Conservation (phyloP, 2,113 vertebrate species). For the Dicaeum eximium region DNA sequence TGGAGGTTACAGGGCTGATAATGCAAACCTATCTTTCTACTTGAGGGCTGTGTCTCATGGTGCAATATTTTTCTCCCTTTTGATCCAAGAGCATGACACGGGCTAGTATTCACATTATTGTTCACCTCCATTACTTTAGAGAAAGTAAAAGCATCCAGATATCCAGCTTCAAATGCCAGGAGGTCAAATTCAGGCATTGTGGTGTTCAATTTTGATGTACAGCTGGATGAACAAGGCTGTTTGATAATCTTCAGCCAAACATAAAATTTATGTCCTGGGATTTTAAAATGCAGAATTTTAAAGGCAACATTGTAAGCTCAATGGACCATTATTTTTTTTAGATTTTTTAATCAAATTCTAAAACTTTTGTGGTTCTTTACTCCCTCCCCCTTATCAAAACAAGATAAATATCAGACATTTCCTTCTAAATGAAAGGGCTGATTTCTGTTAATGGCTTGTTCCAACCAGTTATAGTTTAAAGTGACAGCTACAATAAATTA, state of each 20-base stretch:
- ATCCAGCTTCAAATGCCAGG: neutral
- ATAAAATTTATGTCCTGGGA: neutral
- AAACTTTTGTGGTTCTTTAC: neutral
- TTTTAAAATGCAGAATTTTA: neutral
- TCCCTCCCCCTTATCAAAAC: neutral
- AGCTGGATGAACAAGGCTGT: neutral
- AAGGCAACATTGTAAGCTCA: neutral
- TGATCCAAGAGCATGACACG: neutral
- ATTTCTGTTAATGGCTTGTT: neutral
- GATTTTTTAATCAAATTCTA: neutral
- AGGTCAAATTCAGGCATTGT: neutral
- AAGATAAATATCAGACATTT: neutral
- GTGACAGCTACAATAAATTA: neutral
- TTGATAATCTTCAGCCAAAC: neutral
- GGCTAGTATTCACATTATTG: neutral
- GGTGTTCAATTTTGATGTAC: neutral
- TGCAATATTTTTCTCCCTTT: neutral
- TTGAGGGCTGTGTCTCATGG: neutral
- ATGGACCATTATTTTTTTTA: accelerated
- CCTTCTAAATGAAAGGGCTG: neutral
- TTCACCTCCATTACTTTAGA: neutral
- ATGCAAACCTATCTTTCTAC: neutral
- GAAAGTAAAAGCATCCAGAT: neutral
- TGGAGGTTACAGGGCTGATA: neutral
- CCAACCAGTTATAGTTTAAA: neutral